These are phyloP conservation scores for Rhea americana DNA, from an alignment of 2,113 vertebrate genomes.

Conservation along the genomic window DNA sequence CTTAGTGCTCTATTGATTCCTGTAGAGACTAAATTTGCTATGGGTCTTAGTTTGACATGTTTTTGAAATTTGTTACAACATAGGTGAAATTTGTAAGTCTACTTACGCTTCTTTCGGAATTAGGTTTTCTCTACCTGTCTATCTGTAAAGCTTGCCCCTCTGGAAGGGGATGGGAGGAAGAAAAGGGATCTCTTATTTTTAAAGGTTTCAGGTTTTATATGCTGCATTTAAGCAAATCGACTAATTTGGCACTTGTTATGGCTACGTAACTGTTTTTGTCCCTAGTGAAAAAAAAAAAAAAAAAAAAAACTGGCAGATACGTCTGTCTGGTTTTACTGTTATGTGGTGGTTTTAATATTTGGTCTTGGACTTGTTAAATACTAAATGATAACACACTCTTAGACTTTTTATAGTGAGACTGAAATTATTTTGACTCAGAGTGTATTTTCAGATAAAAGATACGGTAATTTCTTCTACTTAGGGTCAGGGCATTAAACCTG, in stretches of 20 bases:
- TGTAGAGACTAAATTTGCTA: not conserved
- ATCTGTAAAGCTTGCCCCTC: not conserved
- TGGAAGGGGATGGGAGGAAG: not conserved
- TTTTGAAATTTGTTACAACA: not conserved
- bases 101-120: fast-evolving
- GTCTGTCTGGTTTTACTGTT: not conserved
- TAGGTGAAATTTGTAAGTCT: not conserved
- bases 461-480: not conserved
- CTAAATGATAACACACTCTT: not conserved
- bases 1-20: not conserved
- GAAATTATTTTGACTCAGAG: not conserved
- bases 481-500: not conserved
- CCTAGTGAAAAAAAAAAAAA: not conserved
- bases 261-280: not conserved
- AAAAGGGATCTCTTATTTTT: not conserved
- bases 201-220: not conserved
- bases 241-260: not conserved
- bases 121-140: not conserved
- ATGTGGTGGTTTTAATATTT: not conserved
- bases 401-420: not conserved
- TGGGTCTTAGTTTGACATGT: not conserved
- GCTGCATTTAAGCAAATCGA: not conserved
- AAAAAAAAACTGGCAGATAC: not conserved
- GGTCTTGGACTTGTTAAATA: not conserved
- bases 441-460: not conserved